Evolutionary conservation across 2,113 vertebrate species (phyloP), one percentile per base, ranked within the genome.

Genomic region (Talpa occidentalis): DNA sequence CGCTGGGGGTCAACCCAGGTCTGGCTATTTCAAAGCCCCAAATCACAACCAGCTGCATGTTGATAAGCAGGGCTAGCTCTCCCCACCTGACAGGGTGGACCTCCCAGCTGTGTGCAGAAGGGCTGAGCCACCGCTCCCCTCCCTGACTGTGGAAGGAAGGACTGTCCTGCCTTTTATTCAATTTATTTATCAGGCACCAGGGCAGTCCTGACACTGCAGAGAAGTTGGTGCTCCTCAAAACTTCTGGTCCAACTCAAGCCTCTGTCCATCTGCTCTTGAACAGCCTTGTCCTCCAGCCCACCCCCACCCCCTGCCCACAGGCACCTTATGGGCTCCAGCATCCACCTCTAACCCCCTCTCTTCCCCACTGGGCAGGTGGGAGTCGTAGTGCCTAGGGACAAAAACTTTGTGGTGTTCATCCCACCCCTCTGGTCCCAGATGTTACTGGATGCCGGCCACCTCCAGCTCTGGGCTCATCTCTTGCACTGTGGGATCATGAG

Each of bases 21-120:
- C 59, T 40, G 8, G 37, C 44, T 21, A 10, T 35, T 28, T 82
- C 37, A 26, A 26, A 72, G 67, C 47, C 74, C 22, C 22, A 32
- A 21, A 4, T 82, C 47, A n/a, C 88, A 47, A 5, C 0, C 0
- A 6, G 60, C 1, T 4, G 54, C 9, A 6, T 28, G 47, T 9
- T 2, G 44, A 37, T 15, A 6, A 47, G 3, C 26, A 30, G 56
- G 15, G 22, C 6, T 56, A 42, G 21, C 0, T 7, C 35, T 56
- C 52, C 26, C 10, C 19, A 3, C 10, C 37, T 3, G 12, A 60
- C 21, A 5, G 0, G 4, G 0, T 17, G 44, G 21, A n/a, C 15
- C n/a, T 21, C 62, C 44, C 37, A 6, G 64, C 10, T 26, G 10
- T 16, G 52, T 24, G 40, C 56, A n/a, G 28, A 26, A n/a, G 47